Base-by-base conservation (phyloP, 2,113 vertebrate species). In the Myiopsitta monachus region DNA sequence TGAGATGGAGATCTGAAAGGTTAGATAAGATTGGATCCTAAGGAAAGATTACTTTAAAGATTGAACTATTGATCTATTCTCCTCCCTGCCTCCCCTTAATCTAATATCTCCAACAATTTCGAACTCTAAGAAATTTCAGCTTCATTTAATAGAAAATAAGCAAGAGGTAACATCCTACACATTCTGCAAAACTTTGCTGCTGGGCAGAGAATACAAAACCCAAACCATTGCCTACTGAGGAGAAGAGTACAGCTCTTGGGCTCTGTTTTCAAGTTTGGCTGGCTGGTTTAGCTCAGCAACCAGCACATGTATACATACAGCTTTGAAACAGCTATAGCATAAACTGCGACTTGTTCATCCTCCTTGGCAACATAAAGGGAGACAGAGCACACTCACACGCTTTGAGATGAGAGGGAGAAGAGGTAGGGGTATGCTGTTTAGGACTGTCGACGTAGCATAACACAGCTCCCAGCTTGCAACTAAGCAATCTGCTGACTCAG, bases 281-380 rank as follows among this genome's bases (percentile, higher is more conserved):
- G 21, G 2, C 55, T 66, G 27, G 33, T 49, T 94, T 49, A 44
- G 28, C 0, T 36, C 41, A 87, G 51, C 68, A 81, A n/a, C 36
- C 27, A 77, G 4, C 18, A 36, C 39, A 33, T 1, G 13, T 6
- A 19, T 4, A 41, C 8, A 18, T 4, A 38, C 0, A 0, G 21
- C 41, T 91, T 88, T 83, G 36, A 57, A 77, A 67, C 31, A 30
- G 13, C 33, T 62, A 6, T 1, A 52, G 16, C 59, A 13, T 26
- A 26, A 83, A 3, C 54, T 66, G 64, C 18, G 47, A 44, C 14
- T 47, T 67, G 27, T n/a, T 83, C 69, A 72, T 55, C 23, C 3
- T 64, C 36, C 18, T 16, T 28, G 26, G 57, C 23, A 59, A 43
- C 38, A 79, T 16, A 67, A 72, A 70, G 43, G 61, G 33, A 36